These are phyloP conservation scores for Zaprionus davidi DNA, from an alignment of 1,140 invertebrate genomes.

Conservation along the genomic window DNA sequence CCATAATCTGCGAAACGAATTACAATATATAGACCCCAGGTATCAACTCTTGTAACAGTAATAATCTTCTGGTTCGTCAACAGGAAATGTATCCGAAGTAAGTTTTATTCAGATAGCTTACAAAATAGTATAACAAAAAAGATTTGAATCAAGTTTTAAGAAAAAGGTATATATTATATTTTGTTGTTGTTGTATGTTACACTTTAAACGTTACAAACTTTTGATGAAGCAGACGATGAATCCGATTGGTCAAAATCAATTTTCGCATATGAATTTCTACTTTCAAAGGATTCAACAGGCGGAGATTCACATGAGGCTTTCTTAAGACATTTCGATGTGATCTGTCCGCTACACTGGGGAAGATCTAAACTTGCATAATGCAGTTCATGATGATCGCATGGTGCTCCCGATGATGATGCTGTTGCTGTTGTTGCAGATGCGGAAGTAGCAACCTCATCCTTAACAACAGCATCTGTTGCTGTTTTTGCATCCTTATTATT, in stretches of 20 bases:
- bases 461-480: slow-evolving; percentile 22
- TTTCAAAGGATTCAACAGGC: slow-evolving; percentile 81
- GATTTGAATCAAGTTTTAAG: slow-evolving; percentile 33
- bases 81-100: slow-evolving; percentile 4
- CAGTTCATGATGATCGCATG: slow-evolving; percentile 85
- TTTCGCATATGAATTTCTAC: slow-evolving; percentile 88
- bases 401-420: slow-evolving; percentile 79
- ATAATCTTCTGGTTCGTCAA: background rate
- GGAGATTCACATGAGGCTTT: slow-evolving; percentile 64
- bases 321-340: slow-evolving; percentile 72
- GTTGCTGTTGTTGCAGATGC: background rate
- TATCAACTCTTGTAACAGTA: background rate
- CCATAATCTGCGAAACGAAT: background rate
- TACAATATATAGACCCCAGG: background rate
- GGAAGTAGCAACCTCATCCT: slow-evolving; percentile 24
- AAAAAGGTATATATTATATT: slow-evolving; percentile 48
- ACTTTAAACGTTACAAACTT: slow-evolving; percentile 72
- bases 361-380: slow-evolving; percentile 89
- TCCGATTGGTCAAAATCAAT: slow-evolving; percentile 89
- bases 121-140: slow-evolving; percentile 7
- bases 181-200: slow-evolving; percentile 49
- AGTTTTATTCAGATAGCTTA: slow-evolving; percentile 8
- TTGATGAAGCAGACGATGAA: slow-evolving; percentile 79
- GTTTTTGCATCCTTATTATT: slow-evolving; percentile 15
- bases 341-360: slow-evolving; percentile 77